Conservation (phyloP, 2,113 vertebrate genomes). For the Perccottus glenii region DNA sequence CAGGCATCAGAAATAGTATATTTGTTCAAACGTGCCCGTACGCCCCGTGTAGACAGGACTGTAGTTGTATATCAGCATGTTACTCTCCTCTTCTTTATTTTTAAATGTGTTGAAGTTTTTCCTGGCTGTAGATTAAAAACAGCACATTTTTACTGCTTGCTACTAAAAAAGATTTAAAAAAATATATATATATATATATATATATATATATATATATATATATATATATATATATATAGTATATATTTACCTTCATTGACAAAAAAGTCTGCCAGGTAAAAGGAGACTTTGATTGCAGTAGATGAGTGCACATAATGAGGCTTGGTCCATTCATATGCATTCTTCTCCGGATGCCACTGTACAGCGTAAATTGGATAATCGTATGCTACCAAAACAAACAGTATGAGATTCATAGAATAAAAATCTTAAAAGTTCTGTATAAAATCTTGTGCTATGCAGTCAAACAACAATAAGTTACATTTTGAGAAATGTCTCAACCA, state of each 20-base stretch:
- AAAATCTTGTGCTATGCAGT: not conserved
- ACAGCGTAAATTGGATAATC: constrained; percentile 87
- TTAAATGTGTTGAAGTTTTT: constrained; percentile 75
- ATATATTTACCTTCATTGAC: constrained; percentile 95
- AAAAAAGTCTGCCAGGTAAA: constrained; percentile 89
- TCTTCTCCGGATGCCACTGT: constrained; percentile 98
- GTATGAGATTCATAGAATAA: not conserved
- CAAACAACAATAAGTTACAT: too few species aligned
- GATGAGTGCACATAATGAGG: constrained; percentile 80
- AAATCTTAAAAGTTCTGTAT: not conserved
- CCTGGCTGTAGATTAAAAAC: constrained; percentile 64
- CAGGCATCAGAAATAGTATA: constrained; percentile 59
- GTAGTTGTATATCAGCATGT: constrained; percentile 80
- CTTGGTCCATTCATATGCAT: constrained; percentile 87
- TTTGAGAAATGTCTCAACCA: too few species aligned
- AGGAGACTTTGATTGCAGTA: constrained; percentile 80
- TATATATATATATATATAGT: not conserved
- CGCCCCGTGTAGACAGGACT: constrained; percentile 47
- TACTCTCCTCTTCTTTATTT: constrained; percentile 56
- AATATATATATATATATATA: not conserved
- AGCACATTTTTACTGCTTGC: not conserved
- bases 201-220: constrained; percentile 36
- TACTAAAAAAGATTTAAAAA: not conserved
- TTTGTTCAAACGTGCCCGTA: constrained; percentile 61
- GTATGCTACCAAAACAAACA: constrained; percentile 73